Evolutionary conservation across 2,888 invertebrate genomes (phyloP), one percentile per base, ranked within the genome.

Genomic region (Sminthurides aquaticus): DNA sequence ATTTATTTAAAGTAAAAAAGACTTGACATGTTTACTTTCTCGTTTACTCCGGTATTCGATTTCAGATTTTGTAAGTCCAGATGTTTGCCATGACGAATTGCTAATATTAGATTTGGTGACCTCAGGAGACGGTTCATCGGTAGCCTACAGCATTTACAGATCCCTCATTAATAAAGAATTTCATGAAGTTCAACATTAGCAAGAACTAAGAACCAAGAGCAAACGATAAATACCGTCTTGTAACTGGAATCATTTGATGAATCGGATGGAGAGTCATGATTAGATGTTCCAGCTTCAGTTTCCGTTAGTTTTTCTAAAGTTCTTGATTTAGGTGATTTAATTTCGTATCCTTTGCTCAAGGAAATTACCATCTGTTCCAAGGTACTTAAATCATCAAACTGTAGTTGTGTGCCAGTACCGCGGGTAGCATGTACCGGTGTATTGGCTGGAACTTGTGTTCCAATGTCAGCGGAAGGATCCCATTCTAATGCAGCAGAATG

Each of bases 381-480:
- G 20, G 48, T 57, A 34, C 57, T 62, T n/a, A 62, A 52, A 20
- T 57, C 54, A 18, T 3, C 52, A 3, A 25, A 52, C 5, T 52
- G 8, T 8, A 8, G n/a, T 3, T 26, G 22, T 26, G 27, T 25
- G 2, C 27, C 26, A n/a, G 26, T 26, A 28, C 8, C 22, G 3
- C 49, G 20, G 3, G 18, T 24, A 8, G 34, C 61, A 61, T 61
- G 60, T 27, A 58, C 29, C 22, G 66, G 62, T 3, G 56, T 57
- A 29, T 55, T 62, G n/a, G 49, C 8, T n/a, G 49, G 52, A 18
- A 34, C 60, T 54, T 52, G 48, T 56, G 64, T 22, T 3, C 69
- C 69, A 1, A 72, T 68, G 65, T 72, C 72, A 1, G 72, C 72
- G 0, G 71, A 71, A 3, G 69, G 71, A 48, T 72, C 72, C 72